Evolutionary conservation across 2,797 vertebrate genomes (phyloP), one percentile per base, ranked within the genome.

Genomic region (Luscinia luscinia): DNA sequence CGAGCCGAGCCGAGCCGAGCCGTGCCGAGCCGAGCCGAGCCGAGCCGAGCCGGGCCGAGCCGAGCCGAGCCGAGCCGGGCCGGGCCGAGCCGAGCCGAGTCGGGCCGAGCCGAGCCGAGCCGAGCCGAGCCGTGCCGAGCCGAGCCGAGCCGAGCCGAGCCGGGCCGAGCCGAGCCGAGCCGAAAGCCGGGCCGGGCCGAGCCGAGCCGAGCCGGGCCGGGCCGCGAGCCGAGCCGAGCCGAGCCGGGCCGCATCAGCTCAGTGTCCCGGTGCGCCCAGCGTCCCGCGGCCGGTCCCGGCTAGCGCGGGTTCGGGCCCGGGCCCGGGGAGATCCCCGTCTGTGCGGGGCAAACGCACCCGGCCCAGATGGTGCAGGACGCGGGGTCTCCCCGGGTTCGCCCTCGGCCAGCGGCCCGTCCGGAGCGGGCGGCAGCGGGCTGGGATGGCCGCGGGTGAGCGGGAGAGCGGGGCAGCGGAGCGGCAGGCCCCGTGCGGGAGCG

Each of bases 351-450:
- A 23, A 10, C 1, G 9, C 52, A 15, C 8, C 43, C 24, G 45
- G n/a, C 15, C 4, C 17, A 51, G 23, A 4, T 15, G 43, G 4
- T 15, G 61, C 48, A 21, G 7, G 28, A 3, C 30, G 0, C 4
- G 64, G 2, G 16, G 18, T 6, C 18, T 22, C 34, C 6, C 5
- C 4, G 12, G 34, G 23, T 9, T 46, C 17, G 17, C 17, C 43
- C 61, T 45, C 30, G 30, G 52, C 46, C 64, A 8, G 23, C 38
- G 15, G 58, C 51, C 24, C 11, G 20, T 7, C 6, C 26, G 66
- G 8, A 2, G 36, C 3, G 24, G 20, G 38, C 5, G 23, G n/a
- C 41, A 76, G 67, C 3, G 2, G 32, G 18, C 40, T 20, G 52
- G 11, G 23, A 1, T 11, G 78, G 79, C 20, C 4, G 52, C 84